Evolutionary conservation across 2,888 invertebrate genomes (phyloP).

Genomic region (Tribolium freemani): DNA sequence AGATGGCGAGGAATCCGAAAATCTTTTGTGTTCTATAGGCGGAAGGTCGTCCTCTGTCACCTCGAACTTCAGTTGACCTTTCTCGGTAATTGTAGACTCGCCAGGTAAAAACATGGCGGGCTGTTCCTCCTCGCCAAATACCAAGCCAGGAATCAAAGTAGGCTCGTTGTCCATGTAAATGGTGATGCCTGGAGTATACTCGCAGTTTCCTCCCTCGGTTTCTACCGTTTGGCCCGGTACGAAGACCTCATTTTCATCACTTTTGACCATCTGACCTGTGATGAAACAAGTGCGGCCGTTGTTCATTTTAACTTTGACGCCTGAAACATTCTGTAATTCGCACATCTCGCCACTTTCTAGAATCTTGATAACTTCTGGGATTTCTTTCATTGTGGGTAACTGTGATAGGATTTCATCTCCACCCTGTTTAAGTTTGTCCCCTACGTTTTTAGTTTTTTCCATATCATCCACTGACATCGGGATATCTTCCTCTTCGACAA

Average conservation of each 20-base stretch:
- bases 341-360: conserved; percentile 74
- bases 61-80: conserved; percentile 64
- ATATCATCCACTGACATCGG: conserved; percentile 72
- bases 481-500: conserved; percentile 62
- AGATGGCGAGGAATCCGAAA: conserved; percentile 49
- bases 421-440: conserved; percentile 72
- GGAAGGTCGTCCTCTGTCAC: conserved; percentile 61
- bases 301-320: conserved; percentile 69
- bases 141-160: conserved; percentile 84
- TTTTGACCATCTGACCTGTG: conserved; percentile 83
- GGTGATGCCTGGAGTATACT: conserved; percentile 85
- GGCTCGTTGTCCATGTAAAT: conserved; percentile 82
- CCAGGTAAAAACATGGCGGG: conserved; percentile 64
- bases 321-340: conserved; percentile 75
- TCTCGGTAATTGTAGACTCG: conserved; percentile 64
- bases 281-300: conserved; percentile 81
- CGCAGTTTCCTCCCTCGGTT: conserved; percentile 78
- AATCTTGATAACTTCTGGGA: conserved; percentile 74
- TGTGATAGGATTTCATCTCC: conserved; percentile 70
- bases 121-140: conserved; percentile 73
- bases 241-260: conserved; percentile 65
- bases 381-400: conserved; percentile 75
- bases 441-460: conserved; percentile 73
- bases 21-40: conserved; percentile 32
- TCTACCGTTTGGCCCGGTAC: conserved; percentile 81